Base-by-base conservation (phyloP, 2,113 vertebrate species). In the Kryptolebias marmoratus region DNA sequence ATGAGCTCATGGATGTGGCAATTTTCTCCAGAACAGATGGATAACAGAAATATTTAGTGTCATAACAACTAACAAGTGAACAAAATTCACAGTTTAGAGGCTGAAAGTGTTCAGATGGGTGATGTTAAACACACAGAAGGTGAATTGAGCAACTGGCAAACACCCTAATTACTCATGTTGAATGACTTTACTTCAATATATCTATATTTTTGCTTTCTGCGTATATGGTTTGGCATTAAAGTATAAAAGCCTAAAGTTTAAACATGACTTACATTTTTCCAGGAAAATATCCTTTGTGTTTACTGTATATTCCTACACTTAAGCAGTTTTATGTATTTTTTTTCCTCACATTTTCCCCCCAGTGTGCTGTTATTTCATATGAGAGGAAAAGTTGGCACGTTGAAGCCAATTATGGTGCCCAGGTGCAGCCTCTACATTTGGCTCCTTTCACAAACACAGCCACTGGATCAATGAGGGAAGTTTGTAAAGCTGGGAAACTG, bases 391-490 rank as follows among this genome's bases (percentile, higher is more conserved):
- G 2, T 27, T 71, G 30, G 60, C 68, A 67, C 27, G 32, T 45
- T 55, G 44, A 1, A 53, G 50, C 31, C 39, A 52, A 28, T 49
- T 55, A 30, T 53, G 22, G 3, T 3, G n/a, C 12, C 44, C 39
- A 68, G 47, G 30, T 53, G 32, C 18, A 14, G 32, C 11, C 27
- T 27, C 22, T 47, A 47, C 6, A 13, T 62, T 62, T 47, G 22
- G 60, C 27, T 62, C 60, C 30, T 64, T 52, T 52, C 30, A 52
- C 48, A 66, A 53, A 22, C 52, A 50, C 27, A n/a, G 47, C 14
- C 1, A 16, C 28, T 32, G 47, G 28, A 32, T 64, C 31, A 14
- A 49, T 50, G 30, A 36, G 48, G 16, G 11, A 50, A 64, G 48
- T 16, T 64, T 52, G 63, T 32, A 49, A 49, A 11, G 48, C 63